Evolutionary conservation across 2,797 vertebrate species (phyloP).

Genomic region (Amazonetta brasiliensis): DNA sequence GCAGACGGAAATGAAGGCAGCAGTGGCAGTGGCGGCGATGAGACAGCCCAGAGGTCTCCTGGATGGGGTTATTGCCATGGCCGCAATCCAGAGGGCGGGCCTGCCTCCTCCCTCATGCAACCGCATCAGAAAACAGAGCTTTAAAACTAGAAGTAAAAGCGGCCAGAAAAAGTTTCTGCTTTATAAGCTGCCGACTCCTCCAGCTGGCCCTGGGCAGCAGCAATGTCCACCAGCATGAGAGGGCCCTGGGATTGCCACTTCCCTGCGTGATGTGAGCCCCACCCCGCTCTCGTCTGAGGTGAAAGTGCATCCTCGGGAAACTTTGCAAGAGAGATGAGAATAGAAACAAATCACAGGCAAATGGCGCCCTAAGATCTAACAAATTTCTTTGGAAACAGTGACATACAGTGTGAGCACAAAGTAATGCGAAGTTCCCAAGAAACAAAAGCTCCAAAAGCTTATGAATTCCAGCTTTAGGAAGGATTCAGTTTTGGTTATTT

Average conservation of each 20-base stretch:
- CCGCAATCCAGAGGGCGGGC: not conserved
- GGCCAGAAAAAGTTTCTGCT: not conserved
- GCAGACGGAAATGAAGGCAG: not conserved
- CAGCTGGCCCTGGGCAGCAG: not conserved
- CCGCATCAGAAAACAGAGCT: not conserved
- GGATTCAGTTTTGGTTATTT: not conserved
- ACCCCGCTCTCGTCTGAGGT: not conserved
- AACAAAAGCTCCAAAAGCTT: not conserved
- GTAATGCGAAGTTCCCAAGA: not conserved
- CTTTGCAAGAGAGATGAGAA: not conserved
- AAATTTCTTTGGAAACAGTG: not conserved
- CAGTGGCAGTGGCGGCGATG: not conserved
- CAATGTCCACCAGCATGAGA: not conserved
- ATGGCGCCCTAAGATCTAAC: not conserved
- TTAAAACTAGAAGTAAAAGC: not conserved
- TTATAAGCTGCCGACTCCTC: not conserved
- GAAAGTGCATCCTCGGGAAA: not conserved
- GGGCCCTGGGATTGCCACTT: not conserved
- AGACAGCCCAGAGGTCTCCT: not conserved
- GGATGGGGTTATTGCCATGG: not conserved
- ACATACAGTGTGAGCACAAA: accelerated
- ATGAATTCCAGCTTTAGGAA: conserved; percentile 16
- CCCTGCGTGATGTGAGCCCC: not conserved
- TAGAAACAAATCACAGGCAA: not conserved
- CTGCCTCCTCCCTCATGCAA: not conserved